These are phyloP conservation scores for Euglossa dilemma DNA, from an alignment of 1,140 invertebrate genomes.

Conservation along the genomic window DNA sequence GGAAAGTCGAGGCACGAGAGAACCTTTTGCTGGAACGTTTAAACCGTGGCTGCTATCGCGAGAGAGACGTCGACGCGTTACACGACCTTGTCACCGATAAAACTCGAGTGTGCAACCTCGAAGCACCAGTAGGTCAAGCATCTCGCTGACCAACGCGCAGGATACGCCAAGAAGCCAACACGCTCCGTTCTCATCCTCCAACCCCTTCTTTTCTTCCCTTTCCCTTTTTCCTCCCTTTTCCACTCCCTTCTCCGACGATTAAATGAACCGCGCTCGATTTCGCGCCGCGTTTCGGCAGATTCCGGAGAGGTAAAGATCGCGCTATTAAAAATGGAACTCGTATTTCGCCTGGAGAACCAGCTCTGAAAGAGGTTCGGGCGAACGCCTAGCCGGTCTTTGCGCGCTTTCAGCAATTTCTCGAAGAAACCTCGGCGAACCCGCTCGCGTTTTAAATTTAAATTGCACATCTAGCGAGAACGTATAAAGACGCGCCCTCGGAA, in stretches of 20 bases:
- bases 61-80: constrained; percentile 37
- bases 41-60: not conserved
- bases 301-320: not conserved
- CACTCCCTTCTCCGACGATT: too few species aligned
- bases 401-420: not conserved
- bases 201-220: not conserved
- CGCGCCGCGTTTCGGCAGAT: too few species aligned
- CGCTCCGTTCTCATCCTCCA: not conserved
- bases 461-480: not conserved
- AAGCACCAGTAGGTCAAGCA: constrained; percentile 47
- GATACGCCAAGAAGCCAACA: not conserved
- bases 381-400: too few species aligned
- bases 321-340: not conserved
- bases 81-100: constrained; percentile 44
- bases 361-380: not conserved
- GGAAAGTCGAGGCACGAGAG: not conserved
- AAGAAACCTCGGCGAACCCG: not conserved
- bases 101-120: constrained; percentile 24
- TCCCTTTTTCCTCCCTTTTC: too few species aligned
- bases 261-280: not conserved
- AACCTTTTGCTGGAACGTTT: not conserved
- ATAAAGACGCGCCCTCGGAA: not conserved
- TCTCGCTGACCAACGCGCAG: constrained; percentile 13
- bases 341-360: not conserved
- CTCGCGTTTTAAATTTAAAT: constrained; percentile 17